Evolutionary conservation across 2,888 invertebrate genomes (phyloP), one percentile per base, ranked within the genome.

Genomic region (Trissolcus japonicus): DNA sequence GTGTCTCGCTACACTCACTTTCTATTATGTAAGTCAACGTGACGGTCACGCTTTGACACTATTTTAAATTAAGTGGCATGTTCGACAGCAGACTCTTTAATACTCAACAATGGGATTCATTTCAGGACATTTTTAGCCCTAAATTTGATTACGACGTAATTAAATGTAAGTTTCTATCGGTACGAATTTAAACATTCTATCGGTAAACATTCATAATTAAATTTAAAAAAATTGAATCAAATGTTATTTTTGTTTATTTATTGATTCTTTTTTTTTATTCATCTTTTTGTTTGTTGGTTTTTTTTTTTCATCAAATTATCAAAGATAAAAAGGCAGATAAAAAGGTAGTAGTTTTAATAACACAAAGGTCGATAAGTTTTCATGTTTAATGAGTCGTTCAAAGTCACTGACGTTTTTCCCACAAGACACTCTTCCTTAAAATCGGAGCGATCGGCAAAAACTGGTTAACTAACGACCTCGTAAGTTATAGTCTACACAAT

Each of bases 11-110:
- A 69, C 69, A 77, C 73, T 71, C 75, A 53, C 63, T 71, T 74
- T 67, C 76, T 67, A 68, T 83, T 82, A 80, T 76, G 79, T 82
- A 82, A 82, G 71, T 77, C 65, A 65, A 82, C 80, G 75, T 80
- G 82, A 81, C 80, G 82, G 82, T 85, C 83, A 84, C 82, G 84
- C 83, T 82, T 81, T 81, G 82, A 86, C 85, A 83, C 85, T 84
- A 79, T 83, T 84, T 83, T 81, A 83, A 86, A 86, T 85, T 83
- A 83, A 84, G 81, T 82, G 82, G 81, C 80, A 78, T 80, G 71
- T 66, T 76, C 43, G 55, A 25, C 63, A 41, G 46, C 55, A 51
- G 54, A 50, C 53, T 61, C 43, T 65, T 54, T 50, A 11, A 53
- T 54, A 53, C 21, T 63, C 14, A 19, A 51, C 55, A 51, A 16